Evolutionary conservation across 35 echinoderm and acorn worm genomes (phyloP), one percentile per base, ranked within the genome.

Genomic region (Ptychodera flava): DNA sequence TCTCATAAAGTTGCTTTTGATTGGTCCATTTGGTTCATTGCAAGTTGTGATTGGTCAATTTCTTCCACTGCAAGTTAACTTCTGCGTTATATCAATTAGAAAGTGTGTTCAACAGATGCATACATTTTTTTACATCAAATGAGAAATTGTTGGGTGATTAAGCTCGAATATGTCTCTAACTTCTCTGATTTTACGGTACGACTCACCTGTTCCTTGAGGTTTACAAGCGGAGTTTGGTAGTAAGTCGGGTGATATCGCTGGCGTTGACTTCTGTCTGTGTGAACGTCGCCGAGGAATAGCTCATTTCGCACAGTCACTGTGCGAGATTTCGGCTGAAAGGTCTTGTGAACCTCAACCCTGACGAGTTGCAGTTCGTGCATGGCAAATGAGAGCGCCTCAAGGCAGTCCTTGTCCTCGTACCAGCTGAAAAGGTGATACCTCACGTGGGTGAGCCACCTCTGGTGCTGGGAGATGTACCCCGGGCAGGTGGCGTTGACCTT

Each of bases 301-400:
- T 89, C 89, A 37, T 79, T 52, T 87, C 89, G 32, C 35, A 34
- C 45, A 34, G 82, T 78, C 0, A 86, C 30, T 12, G 77, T 80
- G 34, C 83, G 83, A 76, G 22, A 80, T 84, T 28, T 91, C 64
- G 32, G 82, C 64, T 29, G 82, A 31, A 83, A 87, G 78, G 78
- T 78, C 22, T 89, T 80, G 82, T 78, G 79, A 1, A 92, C 35
- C 79, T 97, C 91, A 16, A 92, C 84, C 36, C 91, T 86, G 16
- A 97, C 35, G n/a, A 97, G 35, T 85, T 97, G 91, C 14, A 97
- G 85, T 78, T 97, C 94, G 45, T 97, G 87, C 82, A 97, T 87
- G 29, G 94, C 83, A 87, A 92, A 90, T 28, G 35, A 88, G 16
- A 93, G 78, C 27, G 85, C 91, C n/a, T 85, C 87, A 16, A 83